Base-by-base conservation (phyloP, 2,888 invertebrate species). In the Cantharis flavilabris region DNA sequence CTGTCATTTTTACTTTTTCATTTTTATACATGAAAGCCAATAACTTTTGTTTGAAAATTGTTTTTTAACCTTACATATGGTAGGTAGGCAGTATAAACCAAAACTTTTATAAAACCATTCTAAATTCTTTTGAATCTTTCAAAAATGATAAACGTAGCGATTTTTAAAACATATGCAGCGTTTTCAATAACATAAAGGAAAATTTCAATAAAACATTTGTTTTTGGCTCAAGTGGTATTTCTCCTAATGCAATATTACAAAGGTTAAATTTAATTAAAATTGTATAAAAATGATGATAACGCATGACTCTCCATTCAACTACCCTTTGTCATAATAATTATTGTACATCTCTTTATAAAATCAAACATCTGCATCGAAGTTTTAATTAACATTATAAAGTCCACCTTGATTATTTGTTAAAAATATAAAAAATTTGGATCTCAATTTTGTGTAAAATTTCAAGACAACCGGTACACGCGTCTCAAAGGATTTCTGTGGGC, bases 81-180 rank as follows among this genome's bases (percentile, higher is more conserved):
- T 13, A 67, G 49, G 49, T 49, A 49, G 49, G 49, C 75, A 75
- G 69, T 69, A 75, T 69, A 77, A 77, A 75, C 77, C 72, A 75
- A 75, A 75, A 77, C 75, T 77, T 77, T 77, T 72, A 75, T 75
- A 75, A 77, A 67, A 75, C 75, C 77, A 67, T 75, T 77, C 75
- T 74, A 72, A 77, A 77, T 77, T 77, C 73, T 70, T 74, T 70
- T 65, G 74, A 77, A 77, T 77, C 74, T 77, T 69, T 77, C 74
- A 49, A 74, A 73, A 74, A 65, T 49, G 49, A 49, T 49, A n/a
- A 49, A 49, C 49, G 49, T n/a, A 49, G n/a, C 49, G 49, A 49
- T 49, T 49, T 49, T 49, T 49, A 49, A 49, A 49, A 49, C 49
- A 49, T 49, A 49, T 49, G 49, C 49, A 49, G 49, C 49, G n/a